phyloP scores from a whole-genome alignment of 2,113 vertebrate genomes.

The Alligator mississippiensis region DNA sequence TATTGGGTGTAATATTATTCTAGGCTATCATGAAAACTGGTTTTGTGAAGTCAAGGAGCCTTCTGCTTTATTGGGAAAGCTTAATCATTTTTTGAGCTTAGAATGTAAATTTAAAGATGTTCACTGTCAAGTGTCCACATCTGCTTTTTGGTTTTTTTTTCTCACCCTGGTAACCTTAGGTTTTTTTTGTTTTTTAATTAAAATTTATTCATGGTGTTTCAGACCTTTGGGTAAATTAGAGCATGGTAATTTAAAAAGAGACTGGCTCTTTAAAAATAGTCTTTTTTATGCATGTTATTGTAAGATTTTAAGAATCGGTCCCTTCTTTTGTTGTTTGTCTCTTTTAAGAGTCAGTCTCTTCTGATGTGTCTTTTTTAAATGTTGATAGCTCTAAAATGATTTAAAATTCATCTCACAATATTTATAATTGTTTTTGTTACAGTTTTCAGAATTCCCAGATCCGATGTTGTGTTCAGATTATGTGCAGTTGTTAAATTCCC shows the following conservation, averaged over 20 bases:
- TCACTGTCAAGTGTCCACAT: background rate
- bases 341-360: no score
- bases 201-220: background rate
- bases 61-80: background rate
- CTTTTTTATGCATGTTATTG: background rate
- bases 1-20: background rate
- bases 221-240: background rate
- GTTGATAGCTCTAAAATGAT: background rate
- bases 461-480: slow-evolving; percentile 95
- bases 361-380: no score
- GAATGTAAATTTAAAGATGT: background rate
- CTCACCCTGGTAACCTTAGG: background rate
- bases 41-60: background rate
- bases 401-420: background rate
- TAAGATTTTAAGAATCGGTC: background rate
- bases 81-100: background rate
- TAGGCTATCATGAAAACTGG: background rate
- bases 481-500: slow-evolving; percentile 83
- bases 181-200: background rate
- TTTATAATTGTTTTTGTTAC: slow-evolving; percentile 58
- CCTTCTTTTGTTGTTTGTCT: no score
- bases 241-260: background rate
- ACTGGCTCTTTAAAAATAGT: background rate
- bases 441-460: slow-evolving; percentile 94
- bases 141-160: background rate